These are phyloP conservation scores for Thelaira solivaga DNA, from an alignment of 2,888 invertebrate species.

Conservation along the genomic window DNA sequence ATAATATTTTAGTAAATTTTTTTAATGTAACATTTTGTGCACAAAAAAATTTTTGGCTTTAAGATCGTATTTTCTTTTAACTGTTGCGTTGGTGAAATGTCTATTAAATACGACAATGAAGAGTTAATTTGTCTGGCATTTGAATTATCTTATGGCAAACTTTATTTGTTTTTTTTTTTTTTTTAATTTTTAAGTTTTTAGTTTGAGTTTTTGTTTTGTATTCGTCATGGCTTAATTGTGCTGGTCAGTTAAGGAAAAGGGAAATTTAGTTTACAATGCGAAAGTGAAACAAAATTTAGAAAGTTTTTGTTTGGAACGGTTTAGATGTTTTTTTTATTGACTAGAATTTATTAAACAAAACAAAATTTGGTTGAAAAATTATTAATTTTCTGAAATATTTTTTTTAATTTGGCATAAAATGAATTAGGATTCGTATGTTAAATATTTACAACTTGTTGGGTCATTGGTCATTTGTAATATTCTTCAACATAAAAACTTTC, in stretches of 20 bases:
- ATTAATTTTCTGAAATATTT: not conserved
- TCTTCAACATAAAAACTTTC: slow-evolving; percentile 15
- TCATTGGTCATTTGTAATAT: slow-evolving; percentile 43
- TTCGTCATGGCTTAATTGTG: not conserved
- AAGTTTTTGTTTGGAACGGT: not conserved
- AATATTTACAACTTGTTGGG: slow-evolving; percentile 44
- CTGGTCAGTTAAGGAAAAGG: slow-evolving; percentile 19
- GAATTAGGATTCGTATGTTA: slow-evolving; percentile 1
- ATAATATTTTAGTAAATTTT: too few species aligned
- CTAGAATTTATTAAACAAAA: too few species aligned
- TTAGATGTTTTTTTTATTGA: not conserved
- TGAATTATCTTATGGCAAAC: too few species aligned
- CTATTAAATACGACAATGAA: too few species aligned
- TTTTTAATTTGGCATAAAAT: not conserved
- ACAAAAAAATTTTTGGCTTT: too few species aligned
- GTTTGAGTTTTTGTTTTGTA: slow-evolving; percentile 11
- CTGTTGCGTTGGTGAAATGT: too few species aligned
- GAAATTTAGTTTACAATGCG: slow-evolving; percentile 8
- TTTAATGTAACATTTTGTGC: too few species aligned
- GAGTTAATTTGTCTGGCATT: not conserved
- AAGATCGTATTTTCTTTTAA: too few species aligned
- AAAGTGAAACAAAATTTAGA: not conserved
- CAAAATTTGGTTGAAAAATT: too few species aligned
- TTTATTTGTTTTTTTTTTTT: too few species aligned
- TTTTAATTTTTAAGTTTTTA: not conserved